Percentiles rank a stretch among this genome's conserved stretches.
phyloP scores from a whole-genome alignment of 2,113 vertebrate species.

The Struthidea cinerea region DNA sequence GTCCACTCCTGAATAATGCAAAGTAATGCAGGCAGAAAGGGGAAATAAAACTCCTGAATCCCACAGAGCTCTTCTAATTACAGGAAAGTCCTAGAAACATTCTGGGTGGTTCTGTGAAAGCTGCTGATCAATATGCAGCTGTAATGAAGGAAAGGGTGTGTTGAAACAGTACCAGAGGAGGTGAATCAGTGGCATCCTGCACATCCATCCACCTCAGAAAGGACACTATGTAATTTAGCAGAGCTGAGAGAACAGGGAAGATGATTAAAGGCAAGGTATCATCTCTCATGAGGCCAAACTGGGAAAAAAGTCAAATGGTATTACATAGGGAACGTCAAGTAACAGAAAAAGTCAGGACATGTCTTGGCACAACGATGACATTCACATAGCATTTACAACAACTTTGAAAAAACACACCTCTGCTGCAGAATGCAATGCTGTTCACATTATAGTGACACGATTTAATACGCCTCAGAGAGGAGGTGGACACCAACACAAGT shows the following conservation, averaged over 20 bases:
- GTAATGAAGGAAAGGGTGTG: constrained; percentile 32
- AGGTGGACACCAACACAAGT: background rate
- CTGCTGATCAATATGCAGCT: constrained; percentile 25
- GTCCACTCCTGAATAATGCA: constrained; percentile 35
- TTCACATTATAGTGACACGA: rapidly evolving
- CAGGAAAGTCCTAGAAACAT: constrained; percentile 31
- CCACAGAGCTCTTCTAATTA: constrained; percentile 16
- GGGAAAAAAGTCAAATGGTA: background rate
- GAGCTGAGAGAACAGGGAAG: background rate
- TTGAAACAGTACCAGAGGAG: background rate
- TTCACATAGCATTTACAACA: rapidly evolving
- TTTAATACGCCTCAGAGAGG: background rate
- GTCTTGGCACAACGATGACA: background rate
- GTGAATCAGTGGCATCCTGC: constrained; percentile 21
- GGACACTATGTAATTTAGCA: constrained; percentile 11
- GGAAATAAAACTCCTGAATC: background rate
- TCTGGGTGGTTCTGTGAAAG: constrained; percentile 24
- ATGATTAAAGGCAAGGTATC: background rate
- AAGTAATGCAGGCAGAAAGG: background rate
- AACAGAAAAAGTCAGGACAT: background rate
- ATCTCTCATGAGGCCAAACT: background rate
- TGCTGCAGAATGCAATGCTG: background rate
- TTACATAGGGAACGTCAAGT: background rate
- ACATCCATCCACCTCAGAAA: background rate
- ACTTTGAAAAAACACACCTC: background rate